Conservation (phyloP, 2,113 vertebrate genomes). For the Dunckerocampus dactyliophorus region DNA sequence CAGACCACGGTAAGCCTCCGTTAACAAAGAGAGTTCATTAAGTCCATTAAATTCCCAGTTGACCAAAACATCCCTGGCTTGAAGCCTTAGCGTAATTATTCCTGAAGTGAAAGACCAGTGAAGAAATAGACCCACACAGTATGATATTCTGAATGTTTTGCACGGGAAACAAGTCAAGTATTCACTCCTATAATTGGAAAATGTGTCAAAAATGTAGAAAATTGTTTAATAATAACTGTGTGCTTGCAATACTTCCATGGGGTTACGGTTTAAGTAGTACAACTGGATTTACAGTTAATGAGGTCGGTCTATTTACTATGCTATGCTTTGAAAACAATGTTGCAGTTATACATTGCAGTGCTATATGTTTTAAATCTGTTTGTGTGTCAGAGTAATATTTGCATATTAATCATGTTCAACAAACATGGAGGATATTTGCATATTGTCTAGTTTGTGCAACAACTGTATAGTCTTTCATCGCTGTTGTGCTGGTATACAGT, state of each 20-base stretch:
- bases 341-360: background rate
- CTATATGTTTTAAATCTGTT: background rate
- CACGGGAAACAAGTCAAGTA: conserved; percentile 33
- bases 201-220: conserved; percentile 18
- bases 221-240: conserved; percentile 54
- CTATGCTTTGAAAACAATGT: conserved; percentile 29
- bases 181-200: conserved; percentile 52
- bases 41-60: conserved; percentile 48
- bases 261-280: conserved; percentile 37
- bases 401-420: background rate
- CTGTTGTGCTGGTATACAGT: no score
- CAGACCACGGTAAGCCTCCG: conserved; percentile 44
- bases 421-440: background rate
- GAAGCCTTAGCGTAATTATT: conserved; percentile 48
- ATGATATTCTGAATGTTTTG: conserved; percentile 19
- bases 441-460: background rate
- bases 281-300: conserved; percentile 52
- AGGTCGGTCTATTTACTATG: conserved; percentile 48
- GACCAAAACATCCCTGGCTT: conserved; percentile 41
- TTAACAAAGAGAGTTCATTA: conserved; percentile 61
- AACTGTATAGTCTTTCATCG: no score
- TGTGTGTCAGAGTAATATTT: conserved; percentile 12
- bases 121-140: conserved; percentile 29
- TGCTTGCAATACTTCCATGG: conserved; percentile 31
- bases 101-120: conserved; percentile 43